Conservation (phyloP, 2,888 invertebrate species). For the Elmis aenea region DNA sequence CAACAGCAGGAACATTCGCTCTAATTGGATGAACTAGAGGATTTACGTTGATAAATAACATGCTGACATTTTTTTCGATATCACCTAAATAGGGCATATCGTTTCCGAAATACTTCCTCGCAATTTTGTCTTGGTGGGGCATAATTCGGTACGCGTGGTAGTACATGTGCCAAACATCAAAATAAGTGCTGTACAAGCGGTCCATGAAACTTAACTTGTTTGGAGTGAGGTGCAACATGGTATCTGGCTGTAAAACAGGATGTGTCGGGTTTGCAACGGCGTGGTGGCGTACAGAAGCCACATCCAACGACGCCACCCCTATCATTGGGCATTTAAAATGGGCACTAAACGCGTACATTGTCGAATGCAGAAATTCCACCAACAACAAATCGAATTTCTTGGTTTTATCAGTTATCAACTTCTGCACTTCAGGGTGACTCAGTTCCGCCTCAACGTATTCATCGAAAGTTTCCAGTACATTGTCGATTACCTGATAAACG, state of each 20-base stretch:
- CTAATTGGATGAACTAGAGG: conserved; percentile 33
- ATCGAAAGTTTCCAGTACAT: conserved; percentile 12
- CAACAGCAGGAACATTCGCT: conserved; percentile 35
- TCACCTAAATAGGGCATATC: conserved; percentile 36
- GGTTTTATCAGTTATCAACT: conserved; percentile 5
- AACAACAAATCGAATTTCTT: conserved; percentile 22
- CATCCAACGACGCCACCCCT: conserved; percentile 18
- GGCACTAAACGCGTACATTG: conserved; percentile 16
- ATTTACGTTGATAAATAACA: conserved; percentile 36
- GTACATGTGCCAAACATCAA: conserved; percentile 29
- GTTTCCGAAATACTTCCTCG: conserved; percentile 33
- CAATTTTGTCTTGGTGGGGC: conserved; percentile 27
- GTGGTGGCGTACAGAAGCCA: conserved; percentile 16
- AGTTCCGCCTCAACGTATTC: conserved; percentile 1
- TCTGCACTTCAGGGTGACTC: conserved; percentile 7
- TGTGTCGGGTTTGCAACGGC: conserved; percentile 31
- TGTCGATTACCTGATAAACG: conserved; percentile 18
- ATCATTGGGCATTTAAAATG: conserved; percentile 24
- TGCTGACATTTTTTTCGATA: conserved; percentile 35
- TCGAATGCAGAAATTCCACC: conserved; percentile 17
- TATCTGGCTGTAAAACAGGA: conserved; percentile 29
- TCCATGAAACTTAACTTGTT: conserved; percentile 26
- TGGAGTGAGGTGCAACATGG: conserved; percentile 11
- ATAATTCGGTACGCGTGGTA: conserved; percentile 28
- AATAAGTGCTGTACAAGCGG: conserved; percentile 28